Evolutionary conservation across 2,888 invertebrate species (phyloP).

Genomic region (Drosophila flavopinicola): DNA sequence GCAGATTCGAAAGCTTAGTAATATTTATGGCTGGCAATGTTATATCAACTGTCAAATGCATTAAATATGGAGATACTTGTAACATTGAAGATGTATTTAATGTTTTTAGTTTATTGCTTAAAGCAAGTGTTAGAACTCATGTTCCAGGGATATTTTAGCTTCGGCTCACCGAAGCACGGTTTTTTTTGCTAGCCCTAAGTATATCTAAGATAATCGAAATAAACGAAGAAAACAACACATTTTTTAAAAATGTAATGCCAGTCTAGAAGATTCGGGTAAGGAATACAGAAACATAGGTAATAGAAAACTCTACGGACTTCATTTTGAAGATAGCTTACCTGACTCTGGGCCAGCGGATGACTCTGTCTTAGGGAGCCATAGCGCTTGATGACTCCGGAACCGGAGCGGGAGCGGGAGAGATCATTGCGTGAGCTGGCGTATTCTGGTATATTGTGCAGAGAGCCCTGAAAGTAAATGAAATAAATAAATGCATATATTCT

Average conservation of each 20-base stretch:
- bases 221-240: background rate
- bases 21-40: no score
- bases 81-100: no score
- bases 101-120: no score
- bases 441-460: constrained; percentile 86
- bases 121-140: no score
- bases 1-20: no score
- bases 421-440: constrained; percentile 85
- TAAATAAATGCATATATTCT: background rate
- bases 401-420: constrained; percentile 81
- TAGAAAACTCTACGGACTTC: no score
- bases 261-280: background rate
- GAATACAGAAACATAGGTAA: no score
- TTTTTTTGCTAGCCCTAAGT: constrained; percentile 19
- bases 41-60: no score
- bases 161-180: constrained; percentile 14
- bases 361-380: constrained; percentile 84
- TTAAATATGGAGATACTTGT: no score
- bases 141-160: constrained; percentile 3
- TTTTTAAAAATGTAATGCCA: background rate
- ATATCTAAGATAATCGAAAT: background rate
- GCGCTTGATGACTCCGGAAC: constrained; percentile 77
- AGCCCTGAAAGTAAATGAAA: constrained; percentile 81
- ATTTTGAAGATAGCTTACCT: constrained; percentile 78
- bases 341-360: constrained; percentile 66